Base-by-base conservation (phyloP, 30 jellyfish, hydroid and myxozoan species). In the Turritopsis rubra region DNA sequence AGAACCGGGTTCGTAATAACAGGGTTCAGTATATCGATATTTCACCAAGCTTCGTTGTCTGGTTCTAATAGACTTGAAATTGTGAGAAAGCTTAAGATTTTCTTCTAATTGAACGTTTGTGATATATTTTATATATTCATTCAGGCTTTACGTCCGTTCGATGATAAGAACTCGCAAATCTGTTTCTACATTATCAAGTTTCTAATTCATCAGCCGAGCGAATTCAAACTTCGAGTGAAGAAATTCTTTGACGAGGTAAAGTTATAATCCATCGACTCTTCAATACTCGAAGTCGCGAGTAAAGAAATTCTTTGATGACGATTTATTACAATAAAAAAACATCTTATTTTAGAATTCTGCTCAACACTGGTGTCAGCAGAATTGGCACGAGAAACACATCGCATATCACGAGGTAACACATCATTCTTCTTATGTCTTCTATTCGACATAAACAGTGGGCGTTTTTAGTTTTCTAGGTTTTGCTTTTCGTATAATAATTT, bases 61-160 rank as follows among this genome's bases (percentile, higher is more conserved):
- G n/a, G n/a, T n/a, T n/a, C n/a, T n/a, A n/a, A n/a, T n/a, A n/a
- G n/a, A n/a, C n/a, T n/a, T n/a, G n/a, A n/a, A n/a, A n/a, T n/a
- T n/a, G n/a, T n/a, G n/a, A n/a, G n/a, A n/a, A n/a, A n/a, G n/a
- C n/a, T n/a, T n/a, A n/a, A n/a, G n/a, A n/a, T n/a, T n/a, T n/a
- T n/a, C n/a, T n/a, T n/a, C n/a, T n/a, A n/a, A n/a, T n/a, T n/a
- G n/a, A n/a, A n/a, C n/a, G n/a, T n/a, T n/a, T n/a, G n/a, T n/a
- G n/a, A n/a, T n/a, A n/a, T n/a, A n/a, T n/a, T n/a, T n/a, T n/a
- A n/a, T n/a, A n/a, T 83, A 41, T 5, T 66, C 31, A 79, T 84
- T 30, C 29, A 92, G 98, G 92, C 95, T 72, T 66, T 92, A 29
- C 91, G 98, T 7, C 98, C 95, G 75, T 95, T 83, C 26, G 98